Base-by-base conservation (phyloP, 2,113 vertebrate species). In the Edolisoma coerulescens region DNA sequence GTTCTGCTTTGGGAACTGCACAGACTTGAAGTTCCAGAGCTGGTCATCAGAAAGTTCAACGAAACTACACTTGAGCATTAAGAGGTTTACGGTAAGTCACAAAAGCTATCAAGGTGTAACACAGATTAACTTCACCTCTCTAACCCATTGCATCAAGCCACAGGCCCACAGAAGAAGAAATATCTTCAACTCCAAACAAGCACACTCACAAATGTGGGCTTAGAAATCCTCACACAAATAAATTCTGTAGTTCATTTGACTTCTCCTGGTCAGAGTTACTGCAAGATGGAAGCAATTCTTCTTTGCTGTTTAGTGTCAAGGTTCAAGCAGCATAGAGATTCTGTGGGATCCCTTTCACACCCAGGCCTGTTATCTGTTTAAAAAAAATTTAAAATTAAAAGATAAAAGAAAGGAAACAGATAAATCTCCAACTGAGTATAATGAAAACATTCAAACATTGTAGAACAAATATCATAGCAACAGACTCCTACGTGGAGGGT, bases 261-360 rank as follows among this genome's bases (percentile, higher is more conserved):
- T 87, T 50, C 28, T 81, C 44, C 81, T 81, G 32, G 33, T 82
- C 69, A 80, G 57, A 60, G 12, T 54, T 89, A 44, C 64, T 81
- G 63, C 33, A 68, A 61, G 74, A 42, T 16, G 41, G 44, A 88
- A 64, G 17, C 52, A 39, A 52, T 88, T 75, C 73, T 86, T 90
- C 39, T 69, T 90, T 64, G 49, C 47, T 68, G 8, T 52, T 53
- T 35, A 56, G 7, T 5, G 1, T 61, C 35, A 20, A 0, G 27
- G 50, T 61, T 97, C 94, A 97, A 81, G 96, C 97, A 76, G 87
- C 71, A 64, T 78, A 98, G 52, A 92, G 93, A 54, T 96, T 81
- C 71, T 97, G 95, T 65, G 97, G 96, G 44, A 97, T 95, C 17
- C 97, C 97, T 95, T 97, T 98, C 85, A 97, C 97, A 32, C 96